Percentiles rank a stretch among this genome's conserved stretches.
These are phyloP conservation scores for Setophaga petechia DNA, from an alignment of 2,113 vertebrate species.

Conservation along the genomic window DNA sequence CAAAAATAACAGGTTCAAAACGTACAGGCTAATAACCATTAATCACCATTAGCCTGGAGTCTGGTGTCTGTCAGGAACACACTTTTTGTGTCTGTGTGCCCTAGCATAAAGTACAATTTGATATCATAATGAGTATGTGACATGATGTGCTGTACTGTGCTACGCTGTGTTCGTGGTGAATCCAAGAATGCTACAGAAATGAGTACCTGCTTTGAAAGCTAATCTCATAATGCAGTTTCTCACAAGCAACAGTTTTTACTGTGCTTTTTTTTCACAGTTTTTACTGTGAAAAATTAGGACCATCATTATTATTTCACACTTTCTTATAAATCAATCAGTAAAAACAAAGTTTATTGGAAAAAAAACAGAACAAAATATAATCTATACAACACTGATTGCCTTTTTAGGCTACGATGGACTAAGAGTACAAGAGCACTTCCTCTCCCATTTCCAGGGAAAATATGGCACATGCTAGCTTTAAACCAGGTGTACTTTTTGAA, in stretches of 20 bases:
- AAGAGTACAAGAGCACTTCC: background rate
- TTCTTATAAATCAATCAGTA: background rate
- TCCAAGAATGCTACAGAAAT: background rate
- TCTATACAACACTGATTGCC: background rate
- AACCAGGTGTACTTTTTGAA: background rate
- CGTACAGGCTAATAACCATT: background rate
- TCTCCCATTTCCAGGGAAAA: background rate
- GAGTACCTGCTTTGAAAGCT: background rate
- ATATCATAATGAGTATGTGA: constrained; percentile 4
- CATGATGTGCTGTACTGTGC: background rate
- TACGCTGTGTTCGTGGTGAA: accelerated
- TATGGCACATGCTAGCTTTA: background rate
- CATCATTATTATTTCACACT: background rate
- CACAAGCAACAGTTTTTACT: background rate
- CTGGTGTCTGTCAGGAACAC: constrained; percentile 11
- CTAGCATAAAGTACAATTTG: constrained; percentile 7
- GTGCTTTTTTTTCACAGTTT: background rate
- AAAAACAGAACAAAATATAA: background rate
- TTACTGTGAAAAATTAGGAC: background rate
- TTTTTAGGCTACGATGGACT: background rate
- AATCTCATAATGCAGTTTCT: background rate
- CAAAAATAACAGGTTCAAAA: constrained; percentile 30
- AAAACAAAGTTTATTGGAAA: background rate
- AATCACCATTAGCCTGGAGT: constrained; percentile 20
- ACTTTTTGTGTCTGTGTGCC: background rate